Evolutionary conservation across 2,888 invertebrate genomes (phyloP).

Genomic region (Phasia obesa): DNA sequence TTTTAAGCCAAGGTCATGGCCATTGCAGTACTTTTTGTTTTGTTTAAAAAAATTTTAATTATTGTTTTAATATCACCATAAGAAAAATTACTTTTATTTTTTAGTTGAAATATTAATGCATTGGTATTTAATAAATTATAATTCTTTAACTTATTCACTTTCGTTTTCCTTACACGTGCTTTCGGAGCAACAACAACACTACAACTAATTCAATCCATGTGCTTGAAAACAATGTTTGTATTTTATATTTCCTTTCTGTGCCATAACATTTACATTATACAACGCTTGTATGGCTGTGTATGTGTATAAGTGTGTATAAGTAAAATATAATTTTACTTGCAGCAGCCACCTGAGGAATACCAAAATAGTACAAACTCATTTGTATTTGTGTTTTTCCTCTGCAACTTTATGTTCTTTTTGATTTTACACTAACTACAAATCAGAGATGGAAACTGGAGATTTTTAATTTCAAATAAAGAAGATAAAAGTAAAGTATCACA

Average conservation of each 20-base stretch:
- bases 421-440: neutral
- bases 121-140: neutral
- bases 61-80: neutral
- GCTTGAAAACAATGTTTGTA: slow-evolving; percentile 53
- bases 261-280: neutral
- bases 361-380: slow-evolving; percentile 4
- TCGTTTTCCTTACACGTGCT: slow-evolving; percentile 62
- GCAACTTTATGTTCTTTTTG: slow-evolving; percentile 19
- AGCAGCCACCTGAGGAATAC: slow-evolving; percentile 76
- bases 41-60: neutral
- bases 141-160: neutral
- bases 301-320: slow-evolving; percentile 27
- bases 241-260: slow-evolving; percentile 19
- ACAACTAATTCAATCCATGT: slow-evolving; percentile 65
- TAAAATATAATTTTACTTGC: slow-evolving; percentile 72
- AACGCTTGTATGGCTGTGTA: slow-evolving; percentile 47
- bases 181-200: slow-evolving; percentile 63
- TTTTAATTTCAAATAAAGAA: neutral
- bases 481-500: too few relatives aligned
- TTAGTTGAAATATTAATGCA: neutral
- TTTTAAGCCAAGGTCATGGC: slow-evolving; percentile 57
- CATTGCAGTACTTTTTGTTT: slow-evolving; percentile 43
- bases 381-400: neutral
- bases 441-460: neutral
- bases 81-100: neutral